Evolutionary conservation across 2,888 invertebrate genomes (phyloP).

Genomic region (Drosophila stalkeri): DNA sequence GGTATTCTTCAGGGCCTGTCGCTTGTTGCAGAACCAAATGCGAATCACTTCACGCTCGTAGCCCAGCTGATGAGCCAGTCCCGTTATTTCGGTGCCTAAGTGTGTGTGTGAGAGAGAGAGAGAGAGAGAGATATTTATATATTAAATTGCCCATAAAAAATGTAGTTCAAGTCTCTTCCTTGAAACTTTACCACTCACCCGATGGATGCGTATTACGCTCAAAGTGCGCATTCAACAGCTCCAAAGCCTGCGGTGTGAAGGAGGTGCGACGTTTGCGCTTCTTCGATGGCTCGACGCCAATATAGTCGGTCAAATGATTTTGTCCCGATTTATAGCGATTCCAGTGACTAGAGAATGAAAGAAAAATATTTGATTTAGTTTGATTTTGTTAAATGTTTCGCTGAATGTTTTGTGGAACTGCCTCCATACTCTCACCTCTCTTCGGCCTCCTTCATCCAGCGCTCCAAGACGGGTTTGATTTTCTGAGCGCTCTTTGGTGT

Average conservation of each 20-base stretch:
- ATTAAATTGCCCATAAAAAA: background rate
- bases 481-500: constrained; percentile 99
- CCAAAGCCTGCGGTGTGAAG: constrained; percentile 98
- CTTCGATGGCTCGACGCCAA: constrained; percentile 98
- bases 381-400: background rate
- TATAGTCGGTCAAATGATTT: constrained; percentile 97
- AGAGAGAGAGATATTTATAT: background rate
- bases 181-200: constrained; percentile 88
- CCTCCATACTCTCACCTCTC: constrained; percentile 90
- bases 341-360: constrained; percentile 86
- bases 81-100: constrained; percentile 97
- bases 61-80: constrained; percentile 96
- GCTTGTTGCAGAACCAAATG: constrained; percentile 99
- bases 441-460: constrained; percentile 99
- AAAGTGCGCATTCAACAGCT: constrained; percentile 97
- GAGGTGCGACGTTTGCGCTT: constrained; percentile 98
- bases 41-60: constrained; percentile 99
- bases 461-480: constrained; percentile 98
- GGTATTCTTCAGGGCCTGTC: constrained; percentile 99
- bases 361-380: constrained; percentile 45
- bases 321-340: constrained; percentile 96
- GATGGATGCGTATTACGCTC: constrained; percentile 99
- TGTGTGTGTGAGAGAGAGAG: accelerated
- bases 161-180: constrained; percentile 35
- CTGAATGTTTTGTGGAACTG: constrained; percentile 72